Base-by-base conservation (phyloP, 2,797 vertebrate species). In the Acrossocheilus fasciatus region DNA sequence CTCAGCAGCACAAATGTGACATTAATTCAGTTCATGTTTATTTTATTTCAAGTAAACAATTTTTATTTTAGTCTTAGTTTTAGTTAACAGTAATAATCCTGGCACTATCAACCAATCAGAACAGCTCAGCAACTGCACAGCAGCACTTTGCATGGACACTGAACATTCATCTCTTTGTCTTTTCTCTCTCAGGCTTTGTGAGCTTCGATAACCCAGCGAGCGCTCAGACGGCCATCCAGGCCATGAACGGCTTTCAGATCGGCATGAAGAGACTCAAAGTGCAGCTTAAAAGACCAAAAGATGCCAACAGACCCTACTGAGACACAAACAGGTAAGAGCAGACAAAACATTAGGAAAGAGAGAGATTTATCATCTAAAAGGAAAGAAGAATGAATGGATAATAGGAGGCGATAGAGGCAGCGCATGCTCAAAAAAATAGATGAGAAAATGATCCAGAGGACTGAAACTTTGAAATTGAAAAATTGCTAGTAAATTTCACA, bases 261-360 rank as follows among this genome's bases (percentile, higher is more conserved):
- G 96, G 96, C 78, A 97, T 96, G 95, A 97, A 97, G 96, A 96
- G 98, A 93, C 97, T 99, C 94, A 99, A 99, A 96, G 98, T 99
- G 91, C 98, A 99, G 95, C 96, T 99, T 92, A 99, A 99, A 95
- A 95, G 98, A 95, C 98, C 98, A 64, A 99, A 99, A 96, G 98
- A 99, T 66, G 98, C 98, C 93, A 99, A 98, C 95, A 96, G 98
- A 92, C 98, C 98, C 94, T 99, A 99, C 94, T 99, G 92, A 93
- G 92, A 79, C 54, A 97, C 97, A 95, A 82, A 77, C 78, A 73
- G 89, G 78, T 87, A 52, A 87, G 70, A 73, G 41, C 69, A 11
- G 3, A 20, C 18, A 9, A 47, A 64, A 20, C 34, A 54, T 79
- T 68, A 34, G 57, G 52, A 26, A 86, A 69, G 39, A 86, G 85